Conservation (phyloP, 1,140 invertebrate genomes). For the Stenopsyche tienmushanensis region DNA sequence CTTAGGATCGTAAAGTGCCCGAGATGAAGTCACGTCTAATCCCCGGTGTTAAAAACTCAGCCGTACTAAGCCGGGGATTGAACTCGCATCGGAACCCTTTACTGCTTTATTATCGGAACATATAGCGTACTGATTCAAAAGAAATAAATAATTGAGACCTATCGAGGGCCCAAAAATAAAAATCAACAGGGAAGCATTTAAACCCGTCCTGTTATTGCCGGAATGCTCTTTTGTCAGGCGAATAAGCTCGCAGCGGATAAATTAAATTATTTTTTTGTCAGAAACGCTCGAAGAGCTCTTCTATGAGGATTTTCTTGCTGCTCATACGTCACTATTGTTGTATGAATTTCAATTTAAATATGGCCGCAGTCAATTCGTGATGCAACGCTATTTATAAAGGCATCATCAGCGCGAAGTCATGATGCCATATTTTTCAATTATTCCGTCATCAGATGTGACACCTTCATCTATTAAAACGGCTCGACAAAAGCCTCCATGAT, state of each 20-base stretch:
- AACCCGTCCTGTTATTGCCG: no score
- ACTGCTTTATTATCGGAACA: no score
- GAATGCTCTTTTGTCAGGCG: no score
- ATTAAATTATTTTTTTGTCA: no score
- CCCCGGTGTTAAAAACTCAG: conserved; percentile 7
- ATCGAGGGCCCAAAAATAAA: no score
- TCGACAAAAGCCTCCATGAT: conserved; percentile 13
- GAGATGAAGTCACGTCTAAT: conserved; percentile 3
- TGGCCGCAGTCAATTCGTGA: background rate
- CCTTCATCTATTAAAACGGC: conserved; percentile 15
- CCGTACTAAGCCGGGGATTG: background rate
- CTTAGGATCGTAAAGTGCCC: background rate
- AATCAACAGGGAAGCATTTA: no score
- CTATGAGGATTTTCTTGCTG: no score
- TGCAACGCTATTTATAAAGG: conserved; percentile 2
- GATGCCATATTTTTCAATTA: conserved; percentile 24
- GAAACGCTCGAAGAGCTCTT: no score
- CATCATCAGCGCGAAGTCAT: conserved; percentile 14
- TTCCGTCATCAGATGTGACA: conserved; percentile 21
- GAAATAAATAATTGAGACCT: no score
- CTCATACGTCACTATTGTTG: no score
- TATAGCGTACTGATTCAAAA: no score
- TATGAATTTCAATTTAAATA: background rate
- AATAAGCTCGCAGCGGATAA: no score
- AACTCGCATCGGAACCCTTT: background rate